A percentile compares a stretch with the other conserved stretches of the same genome.
These are phyloP conservation scores for Phylloscopus whistleri DNA, from an alignment of 2,113 vertebrate genomes.

Conservation along the genomic window DNA sequence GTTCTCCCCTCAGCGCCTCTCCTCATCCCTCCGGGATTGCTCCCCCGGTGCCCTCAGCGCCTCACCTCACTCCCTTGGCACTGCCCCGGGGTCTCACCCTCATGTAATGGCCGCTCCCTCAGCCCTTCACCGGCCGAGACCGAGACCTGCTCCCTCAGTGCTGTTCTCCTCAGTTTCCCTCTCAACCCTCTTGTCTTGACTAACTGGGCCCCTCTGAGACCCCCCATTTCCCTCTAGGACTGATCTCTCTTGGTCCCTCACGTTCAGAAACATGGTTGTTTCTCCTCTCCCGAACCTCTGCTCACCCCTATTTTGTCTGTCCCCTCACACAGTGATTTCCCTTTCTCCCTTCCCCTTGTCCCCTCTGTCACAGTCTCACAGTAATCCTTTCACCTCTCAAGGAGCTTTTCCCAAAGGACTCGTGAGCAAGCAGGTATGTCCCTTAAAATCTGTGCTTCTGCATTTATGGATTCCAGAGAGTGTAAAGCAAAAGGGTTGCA, in stretches of 20 bases:
- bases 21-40: background rate
- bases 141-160: background rate
- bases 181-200: background rate
- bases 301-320: background rate
- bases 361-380: rapidly evolving
- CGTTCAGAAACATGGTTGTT: background rate
- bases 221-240: background rate
- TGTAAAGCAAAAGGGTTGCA: background rate
- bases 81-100: background rate
- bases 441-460: background rate
- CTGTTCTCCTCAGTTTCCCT: background rate
- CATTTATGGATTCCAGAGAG: background rate
- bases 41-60: background rate
- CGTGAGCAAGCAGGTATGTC: background rate
- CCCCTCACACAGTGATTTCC: background rate
- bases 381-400: background rate
- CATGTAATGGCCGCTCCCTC: background rate
- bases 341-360: background rate
- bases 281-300: background rate
- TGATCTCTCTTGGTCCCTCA: background rate
- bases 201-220: background rate
- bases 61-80: background rate
- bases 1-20: background rate
- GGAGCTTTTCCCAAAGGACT: background rate
- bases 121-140: background rate